Conservation (phyloP, 1,140 invertebrate genomes). For the Hypothenemus hampei region DNA sequence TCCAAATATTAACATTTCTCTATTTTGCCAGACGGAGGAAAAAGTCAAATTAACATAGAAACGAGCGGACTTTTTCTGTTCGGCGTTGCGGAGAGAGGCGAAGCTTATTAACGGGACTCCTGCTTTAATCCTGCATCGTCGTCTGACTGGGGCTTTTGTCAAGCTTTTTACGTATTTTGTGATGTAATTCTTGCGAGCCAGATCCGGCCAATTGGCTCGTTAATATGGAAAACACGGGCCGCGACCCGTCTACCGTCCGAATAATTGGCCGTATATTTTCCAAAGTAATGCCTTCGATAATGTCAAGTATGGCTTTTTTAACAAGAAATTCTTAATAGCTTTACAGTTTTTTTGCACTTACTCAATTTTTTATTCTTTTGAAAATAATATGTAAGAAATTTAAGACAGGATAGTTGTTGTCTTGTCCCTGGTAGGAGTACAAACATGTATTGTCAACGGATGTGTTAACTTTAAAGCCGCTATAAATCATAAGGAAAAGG, state of each 20-base stretch:
- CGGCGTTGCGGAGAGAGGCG: slow-evolving; percentile 2
- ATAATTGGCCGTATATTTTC: slow-evolving; percentile 7
- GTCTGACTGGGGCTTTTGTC: slow-evolving; percentile 8
- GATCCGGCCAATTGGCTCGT: slow-evolving; percentile 17
- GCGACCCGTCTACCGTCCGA: slow-evolving; percentile 12
- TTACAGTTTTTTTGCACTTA: no score
- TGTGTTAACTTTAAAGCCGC: no score
- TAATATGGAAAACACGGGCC: slow-evolving; percentile 19
- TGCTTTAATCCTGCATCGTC: slow-evolving; percentile 12
- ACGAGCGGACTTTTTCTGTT: slow-evolving; percentile 15
- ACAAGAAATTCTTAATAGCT: slow-evolving; percentile 9
- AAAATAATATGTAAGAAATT: no score
- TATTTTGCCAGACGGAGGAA: slow-evolving; percentile 2
- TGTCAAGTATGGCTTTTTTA: slow-evolving; percentile 8
- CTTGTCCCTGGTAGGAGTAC: no score
- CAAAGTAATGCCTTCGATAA: slow-evolving; percentile 4
- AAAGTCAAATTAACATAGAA: slow-evolving; percentile 13
- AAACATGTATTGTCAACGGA: no score
- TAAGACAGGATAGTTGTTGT: no score
- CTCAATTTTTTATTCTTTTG: no score
- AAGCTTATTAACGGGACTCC: slow-evolving; percentile 16
- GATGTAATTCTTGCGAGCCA: slow-evolving; percentile 15
- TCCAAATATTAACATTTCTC: slow-evolving; percentile 8
- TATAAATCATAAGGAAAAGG: no score
- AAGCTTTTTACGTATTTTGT: slow-evolving; percentile 17